Base-by-base conservation (phyloP, 2,888 invertebrate genomes). In the Thyatira batis region DNA sequence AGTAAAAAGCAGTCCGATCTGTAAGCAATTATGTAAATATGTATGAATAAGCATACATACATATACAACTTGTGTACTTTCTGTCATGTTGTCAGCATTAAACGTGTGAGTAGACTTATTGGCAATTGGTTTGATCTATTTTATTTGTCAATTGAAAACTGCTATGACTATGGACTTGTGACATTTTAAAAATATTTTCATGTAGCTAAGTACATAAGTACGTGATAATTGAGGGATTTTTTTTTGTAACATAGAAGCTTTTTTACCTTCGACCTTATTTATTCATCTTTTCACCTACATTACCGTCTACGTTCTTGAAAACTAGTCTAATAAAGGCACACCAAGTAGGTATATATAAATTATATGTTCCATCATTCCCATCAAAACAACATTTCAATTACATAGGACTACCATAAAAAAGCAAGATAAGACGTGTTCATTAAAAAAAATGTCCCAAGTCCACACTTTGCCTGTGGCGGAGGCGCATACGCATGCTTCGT, bases 401-500 rank as follows among this genome's bases (percentile, higher is more conserved):
- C n/a, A 11, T 39, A n/a, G n/a, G n/a, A n/a, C n/a, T 11, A 11
- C 1, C n/a, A 11, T 11, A 11, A 8, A 13, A 8, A 17, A 17
- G n/a, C n/a, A n/a, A n/a, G n/a, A n/a, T 8, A 39, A 0, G 39
- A 8, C 17, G 8, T 13, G 13, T n/a, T 17, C 1, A 17, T 9
- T 17, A 13, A 17, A 9, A 20, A 11, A 25, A 45, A 25, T 23
- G 25, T 46, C 25, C 13, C 25, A 23, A 27, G 25, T 25, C 21
- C 46, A n/a, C 51, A 61, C 45, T 52, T 52, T 48, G 53, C 53
- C 51, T 13, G 3, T 13, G 4, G 1, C 39, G 17, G 17, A 8
- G 39, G 39, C 13, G 13, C 54, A 63, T 52, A 54, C 25, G 8
- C 0, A 70, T 71, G 61, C 65, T 63, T 61, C 53, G 59, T 69